Evolutionary conservation across 2,797 vertebrate species (phyloP).

Genomic region (Chrosomus eos): DNA sequence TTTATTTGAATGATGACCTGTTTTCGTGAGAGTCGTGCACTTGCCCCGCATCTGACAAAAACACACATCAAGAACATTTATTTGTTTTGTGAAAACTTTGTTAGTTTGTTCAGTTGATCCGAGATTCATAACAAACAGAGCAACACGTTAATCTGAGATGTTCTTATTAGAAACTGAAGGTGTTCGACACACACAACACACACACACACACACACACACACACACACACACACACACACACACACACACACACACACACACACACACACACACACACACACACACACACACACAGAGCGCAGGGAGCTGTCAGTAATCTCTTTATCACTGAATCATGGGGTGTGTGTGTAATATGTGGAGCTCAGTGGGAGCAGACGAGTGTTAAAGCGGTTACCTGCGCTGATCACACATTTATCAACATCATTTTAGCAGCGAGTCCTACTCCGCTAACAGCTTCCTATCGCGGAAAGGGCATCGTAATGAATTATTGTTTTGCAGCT

Average conservation of each 20-base stretch:
- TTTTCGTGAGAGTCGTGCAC: not conserved
- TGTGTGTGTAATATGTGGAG: conserved; percentile 34
- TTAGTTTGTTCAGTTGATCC: conserved; percentile 26
- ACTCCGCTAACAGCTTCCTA: conserved; percentile 92
- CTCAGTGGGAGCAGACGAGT: conserved; percentile 78
- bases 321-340: conserved; percentile 52
- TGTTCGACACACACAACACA: conserved; percentile 18
- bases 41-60: not conserved
- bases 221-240: conserved; percentile 36
- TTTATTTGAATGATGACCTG: not conserved
- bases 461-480: conserved; percentile 93
- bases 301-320: conserved; percentile 50
- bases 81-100: conserved; percentile 28
- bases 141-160: conserved; percentile 41
- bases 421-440: conserved; percentile 89
- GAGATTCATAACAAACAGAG: conserved; percentile 39
- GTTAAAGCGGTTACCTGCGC: conserved; percentile 99
- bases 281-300: conserved; percentile 1
- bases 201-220: conserved; percentile 38
- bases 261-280: conserved; percentile 33
- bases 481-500: conserved; percentile 99
- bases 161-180: conserved; percentile 42
- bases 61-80: conserved; percentile 6
- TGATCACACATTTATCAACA: conserved; percentile 95
- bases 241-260: conserved; percentile 37